Base-by-base conservation (phyloP, 2,797 vertebrate genomes). In the Lacerta viridis region DNA sequence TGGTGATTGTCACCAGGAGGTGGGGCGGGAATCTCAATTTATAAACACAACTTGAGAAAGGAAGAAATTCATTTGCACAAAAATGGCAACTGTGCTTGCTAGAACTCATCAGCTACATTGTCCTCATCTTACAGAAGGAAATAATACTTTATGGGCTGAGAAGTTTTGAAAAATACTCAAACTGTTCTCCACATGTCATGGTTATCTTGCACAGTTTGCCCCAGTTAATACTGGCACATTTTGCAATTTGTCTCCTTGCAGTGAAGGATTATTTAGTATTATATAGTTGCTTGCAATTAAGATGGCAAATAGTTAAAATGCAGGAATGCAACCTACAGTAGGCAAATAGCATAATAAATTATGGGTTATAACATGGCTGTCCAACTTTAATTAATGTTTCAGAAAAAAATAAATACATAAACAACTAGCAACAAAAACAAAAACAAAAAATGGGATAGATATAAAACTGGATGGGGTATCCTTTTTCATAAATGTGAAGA, bases 51-150 rank as follows among this genome's bases (percentile, higher is more conserved):
- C 43, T 17, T 39, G 36, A 83, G 80, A 55, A 91, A 87, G 66
- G n/a, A 83, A 86, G 75, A 20, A 39, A 68, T 61, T 84, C 20
- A 59, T 46, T 74, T 79, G 86, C 88, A 89, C 0, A 0, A 59
- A 15, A 9, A 72, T 25, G 39, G 79, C 25, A 92, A 93, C 92
- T 87, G 78, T 39, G 18, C 94, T 93, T 93, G 93, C 89, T 90
- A 86, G 43, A 41, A 93, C 72, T 90, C 59, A 50, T 86, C 33
- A 74, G 36, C 88, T 0, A 0, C 46, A 83, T 81, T 74, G 81
- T 83, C 84, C 88, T 33, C 17, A 3, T 76, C 25, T 88, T 82
- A 4, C 55, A 80, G 81, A 84, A 76, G 77, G 39, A 29, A 87
- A 79, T 78, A 61, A 25, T 64, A 82, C 86, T 36, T 82, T 41